Percentiles rank a stretch among this genome's conserved stretches.
These are phyloP conservation scores for Porites australiensis DNA, from an alignment of 64 coral and sea anemone genomes.

Conservation along the genomic window DNA sequence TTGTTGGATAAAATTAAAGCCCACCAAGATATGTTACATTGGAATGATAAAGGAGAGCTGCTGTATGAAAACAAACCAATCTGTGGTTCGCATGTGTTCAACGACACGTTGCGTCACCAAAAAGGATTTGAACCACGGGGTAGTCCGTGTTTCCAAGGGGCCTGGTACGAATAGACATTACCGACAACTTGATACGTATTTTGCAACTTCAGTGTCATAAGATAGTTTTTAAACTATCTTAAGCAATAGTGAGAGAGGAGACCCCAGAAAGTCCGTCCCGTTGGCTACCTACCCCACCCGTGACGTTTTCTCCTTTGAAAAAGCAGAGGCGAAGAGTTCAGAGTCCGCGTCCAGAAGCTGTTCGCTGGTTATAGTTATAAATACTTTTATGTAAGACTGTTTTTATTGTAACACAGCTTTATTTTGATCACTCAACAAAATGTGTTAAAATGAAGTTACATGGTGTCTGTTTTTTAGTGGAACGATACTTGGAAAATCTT, in stretches of 20 bases:
- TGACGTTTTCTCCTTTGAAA: neutral
- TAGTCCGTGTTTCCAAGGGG: neutral
- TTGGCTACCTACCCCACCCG: neutral
- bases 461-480: too few relatives aligned
- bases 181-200: neutral
- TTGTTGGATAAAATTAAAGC: too few relatives aligned
- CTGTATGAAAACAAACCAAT: too few relatives aligned
- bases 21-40: too few relatives aligned
- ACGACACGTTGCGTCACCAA: neutral
- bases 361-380: neutral
- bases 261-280: neutral
- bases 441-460: too few relatives aligned
- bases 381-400: neutral
- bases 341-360: neutral
- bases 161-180: neutral
- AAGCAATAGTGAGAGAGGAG: too few relatives aligned
- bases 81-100: too few relatives aligned
- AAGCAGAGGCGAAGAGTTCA: neutral
- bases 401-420: neutral
- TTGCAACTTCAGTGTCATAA: too few relatives aligned
- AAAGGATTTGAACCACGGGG: neutral
- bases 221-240: too few relatives aligned
- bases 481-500: too few relatives aligned
- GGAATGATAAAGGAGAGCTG: too few relatives aligned
- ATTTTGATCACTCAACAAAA: neutral